A percentile compares a stretch with the other conserved stretches of the same genome.
phyloP scores from a whole-genome alignment of 1,140 invertebrate genomes.

The Bombyx mori region DNA sequence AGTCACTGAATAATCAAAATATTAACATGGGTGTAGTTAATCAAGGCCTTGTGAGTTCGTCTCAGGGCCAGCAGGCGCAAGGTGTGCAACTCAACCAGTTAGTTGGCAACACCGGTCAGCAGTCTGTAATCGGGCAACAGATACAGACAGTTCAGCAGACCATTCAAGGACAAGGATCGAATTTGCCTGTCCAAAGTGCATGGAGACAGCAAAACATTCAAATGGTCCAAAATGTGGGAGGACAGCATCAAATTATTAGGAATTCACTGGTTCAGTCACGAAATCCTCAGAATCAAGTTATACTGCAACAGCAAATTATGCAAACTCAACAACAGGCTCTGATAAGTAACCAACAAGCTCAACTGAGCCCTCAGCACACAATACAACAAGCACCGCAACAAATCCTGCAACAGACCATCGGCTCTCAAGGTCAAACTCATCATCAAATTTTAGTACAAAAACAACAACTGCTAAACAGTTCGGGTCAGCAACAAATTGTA shows the following conservation, averaged over 20 bases:
- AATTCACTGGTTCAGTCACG: constrained; percentile 61
- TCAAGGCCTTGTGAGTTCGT: constrained; percentile 47
- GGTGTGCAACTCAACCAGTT: constrained; percentile 48
- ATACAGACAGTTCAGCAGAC: constrained; percentile 56
- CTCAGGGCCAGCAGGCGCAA: constrained; percentile 41
- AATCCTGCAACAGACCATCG: constrained; percentile 55
- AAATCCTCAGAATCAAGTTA: constrained; percentile 64
- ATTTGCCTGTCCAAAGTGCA: constrained; percentile 55
- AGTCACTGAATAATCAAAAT: constrained; percentile 54
- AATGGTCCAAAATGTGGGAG: constrained; percentile 64
- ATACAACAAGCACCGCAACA: constrained; percentile 56
- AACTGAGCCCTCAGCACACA: constrained; percentile 56
- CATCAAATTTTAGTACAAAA: constrained; percentile 68
- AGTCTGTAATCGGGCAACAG: constrained; percentile 55
- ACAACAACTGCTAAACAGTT: constrained; percentile 53
- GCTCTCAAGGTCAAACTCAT: constrained; percentile 57
- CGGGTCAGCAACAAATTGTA: constrained; percentile 61
- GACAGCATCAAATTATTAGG: constrained; percentile 63
- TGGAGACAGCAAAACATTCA: constrained; percentile 70
- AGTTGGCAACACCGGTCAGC: constrained; percentile 44
- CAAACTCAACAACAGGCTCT: constrained; percentile 62
- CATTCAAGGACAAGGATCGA: constrained; percentile 44
- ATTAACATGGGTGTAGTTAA: constrained; percentile 58
- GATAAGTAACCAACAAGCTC: constrained; percentile 57
- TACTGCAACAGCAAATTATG: constrained; percentile 67